Evolutionary conservation across 2,888 invertebrate species (phyloP), one percentile per base, ranked within the genome.

Genomic region (Ennomos fuscantarius): DNA sequence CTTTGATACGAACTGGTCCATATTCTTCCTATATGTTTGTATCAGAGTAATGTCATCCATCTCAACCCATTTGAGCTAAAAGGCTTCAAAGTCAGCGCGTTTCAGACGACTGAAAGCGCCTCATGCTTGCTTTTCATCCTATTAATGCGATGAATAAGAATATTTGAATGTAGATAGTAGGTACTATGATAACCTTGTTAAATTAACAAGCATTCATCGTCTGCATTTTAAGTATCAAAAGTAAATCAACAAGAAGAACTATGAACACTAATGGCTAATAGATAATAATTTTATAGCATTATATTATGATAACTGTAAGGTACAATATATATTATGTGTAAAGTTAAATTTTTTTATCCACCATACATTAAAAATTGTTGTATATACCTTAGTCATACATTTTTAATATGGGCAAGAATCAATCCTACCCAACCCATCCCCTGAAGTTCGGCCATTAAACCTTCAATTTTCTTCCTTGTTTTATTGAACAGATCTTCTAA

Each of bases 51-150:
- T 67, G 61, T 68, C 70, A 65, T 56, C 69, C 66, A 69, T 72
- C 69, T 63, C 55, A 74, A 66, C 65, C 74, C 74, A 78, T 77
- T 78, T 75, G 49, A 69, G 64, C 68, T 79, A 73, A 80, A 79
- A 82, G 79, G 74, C 70, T 75, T 56, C 59, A 40, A 53, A 55
- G 55, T 48, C 52, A 59, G 46, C 67, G 58, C 67, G 68, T 71
- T 78, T 75, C 69, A 69, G 60, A 69, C 69, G 61, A 60, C 64
- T 72, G 64, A 64, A 74, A 73, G 46, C 48, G 48, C 57, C 60
- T 63, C 66, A 51, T 63, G 52, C 52, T 62, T 63, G 60, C 57
- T 65, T 65, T 44, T 55, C 39, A 35, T 37, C 44, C 44, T 51
- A 11, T 24, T 24, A 24, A 13, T 15, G 10, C 35, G 35, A 36